Conservation (phyloP, 2,888 invertebrate species). For the Endotricha flammealis region DNA sequence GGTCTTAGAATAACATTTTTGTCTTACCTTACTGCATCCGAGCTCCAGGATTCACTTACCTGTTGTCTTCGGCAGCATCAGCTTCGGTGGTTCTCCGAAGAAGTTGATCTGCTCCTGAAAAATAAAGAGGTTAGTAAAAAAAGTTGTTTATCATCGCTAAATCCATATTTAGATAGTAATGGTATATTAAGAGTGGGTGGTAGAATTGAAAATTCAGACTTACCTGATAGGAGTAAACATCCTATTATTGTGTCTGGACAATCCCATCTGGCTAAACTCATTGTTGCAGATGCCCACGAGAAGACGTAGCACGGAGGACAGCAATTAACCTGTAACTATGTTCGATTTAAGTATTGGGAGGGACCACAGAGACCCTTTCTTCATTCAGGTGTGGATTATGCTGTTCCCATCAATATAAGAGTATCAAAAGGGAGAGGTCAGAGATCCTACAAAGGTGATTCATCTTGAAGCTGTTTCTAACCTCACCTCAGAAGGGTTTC, state of each 20-base stretch:
- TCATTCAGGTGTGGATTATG: conserved; percentile 20
- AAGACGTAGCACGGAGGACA: conserved; percentile 22
- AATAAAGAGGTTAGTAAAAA: too few relatives aligned
- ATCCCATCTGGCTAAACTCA: conserved; percentile 13
- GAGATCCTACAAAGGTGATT: conserved; percentile 16
- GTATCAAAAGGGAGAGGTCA: conserved; percentile 17
- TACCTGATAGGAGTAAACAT: too few relatives aligned
- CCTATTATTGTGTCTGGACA: conserved; percentile 15
- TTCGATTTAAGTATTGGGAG: conserved; percentile 21
- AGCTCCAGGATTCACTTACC: too few relatives aligned
- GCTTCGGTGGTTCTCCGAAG: too few relatives aligned
- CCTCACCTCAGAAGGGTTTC: conserved; percentile 27
- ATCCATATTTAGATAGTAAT: too few relatives aligned
- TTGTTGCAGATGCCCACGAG: conserved; percentile 20
- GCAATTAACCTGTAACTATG: conserved; percentile 16
- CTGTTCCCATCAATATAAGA: conserved; percentile 19
- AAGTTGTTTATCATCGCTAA: too few relatives aligned
- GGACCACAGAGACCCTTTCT: conserved; percentile 20
- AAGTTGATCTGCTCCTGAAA: too few relatives aligned
- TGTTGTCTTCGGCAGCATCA: too few relatives aligned
- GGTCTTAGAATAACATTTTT: too few relatives aligned
- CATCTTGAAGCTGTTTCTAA: too few relatives aligned
- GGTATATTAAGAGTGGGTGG: conserved; percentile 18
- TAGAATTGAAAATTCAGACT: conserved; percentile 16
- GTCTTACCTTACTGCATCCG: too few relatives aligned